Evolutionary conservation across 2,797 vertebrate species (phyloP).

Genomic region (Poecilia wingei): DNA sequence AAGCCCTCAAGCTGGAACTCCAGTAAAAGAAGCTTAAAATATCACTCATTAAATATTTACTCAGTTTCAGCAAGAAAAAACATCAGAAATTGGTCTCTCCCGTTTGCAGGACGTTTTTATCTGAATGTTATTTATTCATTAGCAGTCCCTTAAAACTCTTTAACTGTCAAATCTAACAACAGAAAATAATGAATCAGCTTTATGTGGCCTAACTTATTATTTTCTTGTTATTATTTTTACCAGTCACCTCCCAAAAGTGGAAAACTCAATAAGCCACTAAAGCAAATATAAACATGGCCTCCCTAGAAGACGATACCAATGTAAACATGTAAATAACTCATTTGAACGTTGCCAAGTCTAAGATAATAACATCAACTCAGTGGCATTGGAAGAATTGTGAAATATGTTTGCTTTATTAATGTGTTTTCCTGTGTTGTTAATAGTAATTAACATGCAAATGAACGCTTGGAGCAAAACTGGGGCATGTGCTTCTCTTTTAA

Average conservation of each 20-base stretch:
- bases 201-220: background rate
- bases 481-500: conserved; percentile 85
- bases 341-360: conserved; percentile 11
- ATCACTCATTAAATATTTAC: background rate
- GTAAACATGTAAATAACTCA: background rate
- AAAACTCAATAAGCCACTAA: conserved; percentile 8
- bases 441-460: conserved; percentile 99
- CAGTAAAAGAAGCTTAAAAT: background rate
- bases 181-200: background rate
- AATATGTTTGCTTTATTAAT: conserved; percentile 86
- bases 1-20: background rate
- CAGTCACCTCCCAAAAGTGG: too few species aligned
- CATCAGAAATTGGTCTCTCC: background rate
- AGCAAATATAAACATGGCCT: conserved; percentile 3
- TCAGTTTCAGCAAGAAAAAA: background rate
- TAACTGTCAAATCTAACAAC: background rate
- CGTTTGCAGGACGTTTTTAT: background rate
- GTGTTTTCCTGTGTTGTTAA: conserved; percentile 85
- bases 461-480: conserved; percentile 83
- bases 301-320: background rate
- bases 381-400: conserved; percentile 20
- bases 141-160: background rate
- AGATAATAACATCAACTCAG: background rate
- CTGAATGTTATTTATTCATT: background rate
- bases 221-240: background rate